A percentile compares a stretch with the other conserved stretches of the same genome.
Evolutionary conservation across 2,113 vertebrate genomes (phyloP).

Genomic region (Rousettus leschenaultii): DNA sequence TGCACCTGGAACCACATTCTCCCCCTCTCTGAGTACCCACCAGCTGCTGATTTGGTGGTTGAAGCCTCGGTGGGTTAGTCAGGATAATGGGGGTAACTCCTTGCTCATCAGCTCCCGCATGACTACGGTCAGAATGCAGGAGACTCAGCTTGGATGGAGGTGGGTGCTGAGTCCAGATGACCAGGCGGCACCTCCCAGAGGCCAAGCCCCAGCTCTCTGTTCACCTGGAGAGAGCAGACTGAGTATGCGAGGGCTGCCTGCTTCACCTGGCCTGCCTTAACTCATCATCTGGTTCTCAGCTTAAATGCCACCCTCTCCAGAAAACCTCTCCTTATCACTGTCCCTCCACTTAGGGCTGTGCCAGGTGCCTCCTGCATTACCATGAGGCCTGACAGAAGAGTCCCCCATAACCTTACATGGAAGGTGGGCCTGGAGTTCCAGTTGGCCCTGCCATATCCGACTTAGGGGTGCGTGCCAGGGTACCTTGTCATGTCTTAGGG

Average conservation of each 20-base stretch:
- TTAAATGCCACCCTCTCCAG: neutral
- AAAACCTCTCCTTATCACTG: neutral
- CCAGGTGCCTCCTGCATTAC: neutral
- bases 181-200: neutral
- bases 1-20: accelerated
- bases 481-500: neutral
- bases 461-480: neutral
- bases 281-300: neutral
- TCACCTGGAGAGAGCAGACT: neutral
- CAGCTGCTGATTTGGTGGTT: neutral
- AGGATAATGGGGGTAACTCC: neutral
- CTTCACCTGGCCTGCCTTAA: neutral
- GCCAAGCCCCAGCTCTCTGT: neutral
- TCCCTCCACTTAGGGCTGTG: neutral
- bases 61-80: neutral
- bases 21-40: neutral
- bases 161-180: neutral
- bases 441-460: neutral
- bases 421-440: neutral
- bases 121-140: neutral
- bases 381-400: neutral
- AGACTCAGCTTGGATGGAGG: neutral
- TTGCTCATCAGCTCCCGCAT: neutral
- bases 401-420: neutral
- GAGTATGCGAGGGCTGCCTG: neutral